Percentiles rank a stretch among this genome's conserved stretches.
These are phyloP conservation scores for Amiota communis DNA, from an alignment of 2,888 invertebrate species.

Conservation along the genomic window DNA sequence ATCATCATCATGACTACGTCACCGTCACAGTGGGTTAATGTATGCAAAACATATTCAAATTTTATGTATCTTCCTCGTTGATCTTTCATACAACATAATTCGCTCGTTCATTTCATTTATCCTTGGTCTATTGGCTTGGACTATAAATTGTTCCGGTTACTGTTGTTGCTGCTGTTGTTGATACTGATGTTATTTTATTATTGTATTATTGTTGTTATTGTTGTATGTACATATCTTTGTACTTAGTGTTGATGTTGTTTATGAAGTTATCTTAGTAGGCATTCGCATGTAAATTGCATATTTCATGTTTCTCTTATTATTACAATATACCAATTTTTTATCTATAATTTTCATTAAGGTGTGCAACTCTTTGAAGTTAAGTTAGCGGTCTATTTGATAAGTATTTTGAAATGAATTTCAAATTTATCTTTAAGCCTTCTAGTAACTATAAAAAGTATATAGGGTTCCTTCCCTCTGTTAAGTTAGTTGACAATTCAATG, in stretches of 20 bases:
- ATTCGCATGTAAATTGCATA: constrained; percentile 65
- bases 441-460: no score
- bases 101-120: constrained; percentile 49
- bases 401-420: no score
- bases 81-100: constrained; percentile 68
- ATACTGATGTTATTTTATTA: no score
- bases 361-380: constrained; percentile 1
- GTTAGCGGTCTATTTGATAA: no score
- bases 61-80: constrained; percentile 70
- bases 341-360: constrained; percentile 15
- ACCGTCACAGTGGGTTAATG: constrained; percentile 72
- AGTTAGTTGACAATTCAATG: no score
- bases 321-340: background rate
- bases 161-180: constrained; percentile 1
- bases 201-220: constrained; percentile 34
- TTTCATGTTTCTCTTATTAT: constrained; percentile 43
- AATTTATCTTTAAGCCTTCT: no score
- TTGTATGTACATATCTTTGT: constrained; percentile 32
- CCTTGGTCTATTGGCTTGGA: constrained; percentile 36
- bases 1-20: constrained; percentile 13
- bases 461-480: no score
- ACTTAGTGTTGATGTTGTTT: constrained; percentile 47
- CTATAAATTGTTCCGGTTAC: constrained; percentile 14
- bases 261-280: constrained; percentile 30
- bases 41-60: constrained; percentile 73